Conservation (phyloP, 2,888 invertebrate species). For the Galeruca laticollis region DNA sequence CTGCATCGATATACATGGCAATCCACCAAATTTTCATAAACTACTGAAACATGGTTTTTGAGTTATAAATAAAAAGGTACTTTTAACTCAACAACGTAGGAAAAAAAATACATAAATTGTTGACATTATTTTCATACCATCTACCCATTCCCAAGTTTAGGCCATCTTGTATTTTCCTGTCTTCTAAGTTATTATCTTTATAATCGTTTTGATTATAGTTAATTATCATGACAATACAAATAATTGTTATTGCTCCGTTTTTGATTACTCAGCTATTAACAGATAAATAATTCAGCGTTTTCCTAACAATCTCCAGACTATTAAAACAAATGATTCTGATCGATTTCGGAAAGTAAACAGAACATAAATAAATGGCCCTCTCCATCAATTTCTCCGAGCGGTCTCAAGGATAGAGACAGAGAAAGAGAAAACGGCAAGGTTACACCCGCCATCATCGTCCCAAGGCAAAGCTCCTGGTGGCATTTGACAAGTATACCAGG, state of each 20-base stretch:
- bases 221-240: neutral
- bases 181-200: no score
- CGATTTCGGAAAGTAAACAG: slow-evolving; percentile 37
- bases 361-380: slow-evolving; percentile 45
- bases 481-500: slow-evolving; percentile 23
- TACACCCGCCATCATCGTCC: slow-evolving; percentile 3
- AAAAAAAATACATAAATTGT: no score
- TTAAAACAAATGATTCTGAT: slow-evolving; percentile 43
- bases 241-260: neutral
- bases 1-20: no score
- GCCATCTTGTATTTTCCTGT: no score
- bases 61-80: no score
- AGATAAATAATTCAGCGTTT: slow-evolving; percentile 24
- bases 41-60: no score
- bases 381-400: slow-evolving; percentile 46
- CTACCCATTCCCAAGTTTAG: no score
- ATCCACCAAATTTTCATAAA: no score
- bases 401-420: slow-evolving; percentile 8
- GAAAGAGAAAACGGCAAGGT: slow-evolving; percentile 20
- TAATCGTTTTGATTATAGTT: no score
- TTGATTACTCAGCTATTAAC: neutral
- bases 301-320: slow-evolving; percentile 26
- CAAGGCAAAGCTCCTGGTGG: slow-evolving; percentile 31
- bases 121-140: no score
- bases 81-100: no score